Base-by-base conservation (phyloP, 2,888 invertebrate species). In the Mythimna ferrago region DNA sequence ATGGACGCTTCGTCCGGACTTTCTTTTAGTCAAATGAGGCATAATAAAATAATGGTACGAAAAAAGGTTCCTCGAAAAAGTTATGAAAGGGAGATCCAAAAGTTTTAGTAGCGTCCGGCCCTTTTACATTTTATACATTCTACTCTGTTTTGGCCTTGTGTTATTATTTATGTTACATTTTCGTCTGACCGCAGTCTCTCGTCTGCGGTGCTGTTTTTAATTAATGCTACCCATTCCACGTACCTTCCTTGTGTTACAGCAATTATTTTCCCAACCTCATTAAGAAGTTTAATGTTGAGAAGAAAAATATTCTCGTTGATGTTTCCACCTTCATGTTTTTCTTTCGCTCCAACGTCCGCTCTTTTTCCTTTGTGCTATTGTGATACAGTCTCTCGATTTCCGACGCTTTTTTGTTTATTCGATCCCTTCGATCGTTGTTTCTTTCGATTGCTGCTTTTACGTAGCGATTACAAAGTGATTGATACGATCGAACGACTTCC, bases 21-120 rank as follows among this genome's bases (percentile, higher is more conserved):
- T 94, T 95, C 94, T 94, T 94, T 95, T 93, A 94, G 94, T 94
- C 94, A 94, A 95, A 95, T 94, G 94, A 94, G 94, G 91, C 92
- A 90, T 93, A 94, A 94, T 95, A 93, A 94, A 95, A 95, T 94
- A 95, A 95, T 94, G 93, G 92, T 84, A 92, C 87, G 92, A 92
- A 93, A 95, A 95, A 95, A 93, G 93, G 93, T 91, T 92, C 87
- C 92, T 92, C 93, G 90, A 89, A 93, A 95, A 95, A 95, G 94
- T 95, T 95, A 93, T 92, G 93, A 93, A 93, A 94, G 92, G 94
- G 93, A 91, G 90, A 91, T 93, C 92, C 92, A 88, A 94, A 96
- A 95, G 93, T 94, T 95, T 86, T 91, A 87, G 89, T 89, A 88
- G 87, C 89, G 90, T 86, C 89, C 89, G 91, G 48, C 92, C 92